Base-by-base conservation (phyloP, 2,888 invertebrate genomes). In the Pheosia tremula region DNA sequence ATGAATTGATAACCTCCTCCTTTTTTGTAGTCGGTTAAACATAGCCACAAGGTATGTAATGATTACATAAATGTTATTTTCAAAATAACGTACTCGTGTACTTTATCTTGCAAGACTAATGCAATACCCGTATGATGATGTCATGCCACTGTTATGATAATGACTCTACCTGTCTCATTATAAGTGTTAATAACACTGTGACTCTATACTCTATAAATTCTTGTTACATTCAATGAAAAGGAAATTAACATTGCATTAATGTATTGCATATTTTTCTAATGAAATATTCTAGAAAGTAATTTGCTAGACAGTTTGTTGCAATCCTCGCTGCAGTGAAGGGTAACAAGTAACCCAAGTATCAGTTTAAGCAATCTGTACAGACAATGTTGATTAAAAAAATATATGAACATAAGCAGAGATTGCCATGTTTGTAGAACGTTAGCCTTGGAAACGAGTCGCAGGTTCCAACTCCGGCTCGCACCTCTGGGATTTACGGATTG, bases 331-430 rank as follows among this genome's bases (percentile, higher is more conserved):
- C 24, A 41, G 56, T 56, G 59, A 62, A 59, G 56, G 62, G 52
- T 62, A 56, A 52, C 49, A 45, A 56, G 52, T 52, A 56, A 57
- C 54, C 59, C 39, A 64, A 62, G 52, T 49, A 60, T 62, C 68
- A 69, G 60, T 37, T 53, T 36, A 49, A 43, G n/a, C 43, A 43
- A 60, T 24, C 24, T 50, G 24, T 50, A 59, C 59, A 54, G 39
- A 54, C 36, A 24, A 24, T 50, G 8, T 50, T 24, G 50, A 50
- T 24, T 24, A 24, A 24, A 50, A 50, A 50, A 13, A 50, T 13
- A n/a, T 13, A 50, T 24, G 24, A 24, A 24, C 24, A 24, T 24
- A 24, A 24, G 24, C 2, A 24, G 24, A 1, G 24, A 24, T 24
- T 24, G 24, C 24, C 24, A 24, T 24, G 24, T 24, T 24, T 24